Evolutionary conservation across 2,797 vertebrate species (phyloP).

Genomic region (Limosa lapponica): DNA sequence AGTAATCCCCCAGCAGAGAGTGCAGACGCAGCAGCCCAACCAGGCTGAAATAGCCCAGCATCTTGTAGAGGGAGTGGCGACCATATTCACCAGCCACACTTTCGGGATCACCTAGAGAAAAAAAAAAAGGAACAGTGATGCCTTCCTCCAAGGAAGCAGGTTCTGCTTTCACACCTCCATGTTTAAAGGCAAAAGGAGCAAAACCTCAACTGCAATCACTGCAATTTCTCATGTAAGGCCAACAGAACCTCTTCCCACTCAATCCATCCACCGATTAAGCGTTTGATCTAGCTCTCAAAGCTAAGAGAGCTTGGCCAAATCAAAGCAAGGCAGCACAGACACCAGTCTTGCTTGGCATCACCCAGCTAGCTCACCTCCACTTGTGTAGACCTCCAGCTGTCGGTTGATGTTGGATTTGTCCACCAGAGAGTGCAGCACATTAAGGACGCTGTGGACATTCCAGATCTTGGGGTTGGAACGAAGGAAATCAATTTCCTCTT

Average conservation of each 20-base stretch:
- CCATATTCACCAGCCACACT: slow-evolving; percentile 98
- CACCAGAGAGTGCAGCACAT: slow-evolving; percentile 95
- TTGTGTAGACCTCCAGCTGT: slow-evolving; percentile 98
- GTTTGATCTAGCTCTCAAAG: background rate
- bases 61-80: slow-evolving; percentile 97
- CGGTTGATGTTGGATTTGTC: slow-evolving; percentile 99
- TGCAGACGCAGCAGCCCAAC: slow-evolving; percentile 95
- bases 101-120: slow-evolving; percentile 90
- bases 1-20: slow-evolving; percentile 96
- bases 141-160: background rate
- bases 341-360: background rate
- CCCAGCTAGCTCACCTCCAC: slow-evolving; percentile 85
- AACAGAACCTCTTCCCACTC: background rate
- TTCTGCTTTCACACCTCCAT: background rate
- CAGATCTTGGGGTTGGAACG: slow-evolving; percentile 98
- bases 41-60: slow-evolving; percentile 98
- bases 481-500: slow-evolving; percentile 97
- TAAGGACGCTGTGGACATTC: slow-evolving; percentile 98
- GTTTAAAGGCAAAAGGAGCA: background rate
- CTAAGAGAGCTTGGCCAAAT: background rate
- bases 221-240: background rate
- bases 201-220: background rate
- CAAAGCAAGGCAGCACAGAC: background rate
- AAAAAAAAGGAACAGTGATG: background rate
- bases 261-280: background rate